Conservation (phyloP, 2,888 invertebrate genomes). For the Drosophila neotestacea region DNA sequence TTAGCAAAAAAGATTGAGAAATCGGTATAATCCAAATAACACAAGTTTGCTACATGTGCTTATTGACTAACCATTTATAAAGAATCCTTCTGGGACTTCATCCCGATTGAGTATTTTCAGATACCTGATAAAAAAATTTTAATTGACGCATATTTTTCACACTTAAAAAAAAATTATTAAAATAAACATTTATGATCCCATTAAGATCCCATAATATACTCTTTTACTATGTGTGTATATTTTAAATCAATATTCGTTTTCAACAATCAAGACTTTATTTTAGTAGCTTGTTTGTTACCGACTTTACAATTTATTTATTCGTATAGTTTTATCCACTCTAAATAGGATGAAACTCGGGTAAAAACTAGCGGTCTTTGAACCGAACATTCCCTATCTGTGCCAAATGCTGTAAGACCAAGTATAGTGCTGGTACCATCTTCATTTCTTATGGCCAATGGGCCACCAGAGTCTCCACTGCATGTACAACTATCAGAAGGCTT, state of each 20-base stretch:
- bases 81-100: too few species aligned
- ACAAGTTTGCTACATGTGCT: too few species aligned
- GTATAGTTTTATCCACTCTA: constrained; percentile 16
- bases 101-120: too few species aligned
- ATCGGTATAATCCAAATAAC: too few species aligned
- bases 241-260: too few species aligned
- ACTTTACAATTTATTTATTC: background rate
- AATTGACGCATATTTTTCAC: too few species aligned
- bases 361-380: background rate
- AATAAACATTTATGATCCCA: background rate
- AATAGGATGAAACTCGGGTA: constrained; percentile 11
- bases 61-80: too few species aligned
- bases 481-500: background rate
- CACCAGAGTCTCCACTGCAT: constrained; percentile 17
- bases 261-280: too few species aligned
- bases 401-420: constrained; percentile 11
- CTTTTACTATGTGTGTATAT: too few species aligned
- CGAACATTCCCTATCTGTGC: background rate
- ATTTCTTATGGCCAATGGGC: constrained; percentile 15
- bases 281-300: background rate
- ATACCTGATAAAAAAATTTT: too few species aligned
- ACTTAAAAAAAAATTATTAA: background rate
- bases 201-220: background rate
- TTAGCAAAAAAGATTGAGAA: background rate
- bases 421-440: background rate